Evolutionary conservation across 1,140 invertebrate species (phyloP), one percentile per base, ranked within the genome.

Genomic region (Arctopsyche grandis): DNA sequence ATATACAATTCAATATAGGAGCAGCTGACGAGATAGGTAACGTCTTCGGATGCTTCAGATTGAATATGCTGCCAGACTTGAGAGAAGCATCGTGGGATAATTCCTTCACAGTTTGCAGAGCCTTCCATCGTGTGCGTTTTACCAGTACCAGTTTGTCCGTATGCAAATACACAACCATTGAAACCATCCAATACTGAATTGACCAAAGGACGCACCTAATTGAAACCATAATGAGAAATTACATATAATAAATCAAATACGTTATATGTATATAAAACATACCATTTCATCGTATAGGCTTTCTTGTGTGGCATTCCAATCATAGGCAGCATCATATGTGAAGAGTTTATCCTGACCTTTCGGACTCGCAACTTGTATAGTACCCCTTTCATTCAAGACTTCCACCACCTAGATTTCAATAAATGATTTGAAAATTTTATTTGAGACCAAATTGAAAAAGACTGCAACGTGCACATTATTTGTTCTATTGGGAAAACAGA

Each of bases 111-210:
- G 5, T 93, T 91, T n/a, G 91, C 85, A 5, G 83, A 85, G 79
- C 97, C 97, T 89, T 98, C 96, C 97, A 99, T 98, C 0, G 97
- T 98, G 85, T 94, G 97, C 0, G 96, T 98, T 87, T 98, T 98
- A 14, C 96, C 96, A 0, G 96, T 97, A 71, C 96, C 96, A 0
- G 97, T 98, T 87, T 98, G 97, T 0, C 97, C 97, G 86, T 99
- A 99, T 0, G 97, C 97, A 88, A 99, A 98, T 77, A 99, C 97
- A 80, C 97, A 99, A 14, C 97, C 97, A 87, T 99, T 99, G 87
- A 98, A 99, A 5, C 97, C 97, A 84, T 94, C 95, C 22, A 99
- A 89, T 0, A 99, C 98, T 9, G 96, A 98, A 79, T 97, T 93
- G n/a, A 99, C 97, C 79, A 99, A 87, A 0, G 97, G 96, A 44